phyloP scores from a whole-genome alignment of 2,888 invertebrate species.

The Aspidiotus destructor region DNA sequence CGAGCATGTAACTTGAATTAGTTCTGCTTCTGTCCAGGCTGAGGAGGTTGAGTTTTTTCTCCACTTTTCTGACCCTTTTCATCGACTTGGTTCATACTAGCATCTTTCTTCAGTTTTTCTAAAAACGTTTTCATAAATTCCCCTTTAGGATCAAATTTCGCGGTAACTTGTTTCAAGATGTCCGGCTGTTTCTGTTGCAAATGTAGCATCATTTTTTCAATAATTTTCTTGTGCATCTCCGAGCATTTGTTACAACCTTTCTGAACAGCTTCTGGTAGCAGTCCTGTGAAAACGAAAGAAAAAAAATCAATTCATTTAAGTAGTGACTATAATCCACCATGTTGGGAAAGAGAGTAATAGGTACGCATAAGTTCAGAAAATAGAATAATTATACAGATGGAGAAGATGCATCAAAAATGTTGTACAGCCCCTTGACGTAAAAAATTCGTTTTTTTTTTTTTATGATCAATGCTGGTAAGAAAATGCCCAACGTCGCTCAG shows the following conservation, averaged over 20 bases:
- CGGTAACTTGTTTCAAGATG: slow-evolving; percentile 41
- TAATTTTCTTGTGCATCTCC: slow-evolving; percentile 34
- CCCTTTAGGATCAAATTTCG: slow-evolving; percentile 42
- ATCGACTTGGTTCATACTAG: background rate
- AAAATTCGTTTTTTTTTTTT: too few relatives aligned
- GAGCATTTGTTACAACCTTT: slow-evolving; percentile 35
- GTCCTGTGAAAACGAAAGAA: slow-evolving; percentile 26
- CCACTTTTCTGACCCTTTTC: slow-evolving; percentile 20
- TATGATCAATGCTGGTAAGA: too few relatives aligned
- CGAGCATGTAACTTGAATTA: too few relatives aligned
- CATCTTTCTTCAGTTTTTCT: slow-evolving; percentile 14
- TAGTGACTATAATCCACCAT: too few relatives aligned
- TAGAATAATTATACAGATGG: too few relatives aligned
- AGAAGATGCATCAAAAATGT: too few relatives aligned
- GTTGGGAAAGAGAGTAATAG: too few relatives aligned
- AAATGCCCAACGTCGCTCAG: too few relatives aligned
- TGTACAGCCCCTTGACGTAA: too few relatives aligned
- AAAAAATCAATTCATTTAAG: background rate
- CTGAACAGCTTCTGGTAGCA: slow-evolving; percentile 34
- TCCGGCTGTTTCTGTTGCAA: slow-evolving; percentile 43
- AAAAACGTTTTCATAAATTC: slow-evolving; percentile 36
- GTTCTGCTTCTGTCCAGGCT: background rate
- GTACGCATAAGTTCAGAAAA: too few relatives aligned
- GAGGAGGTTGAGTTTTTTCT: slow-evolving; percentile 5
- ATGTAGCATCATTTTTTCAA: slow-evolving; percentile 41